Evolutionary conservation across 2,888 invertebrate genomes (phyloP), one percentile per base, ranked within the genome.

Genomic region (Drosophila macrospina): DNA sequence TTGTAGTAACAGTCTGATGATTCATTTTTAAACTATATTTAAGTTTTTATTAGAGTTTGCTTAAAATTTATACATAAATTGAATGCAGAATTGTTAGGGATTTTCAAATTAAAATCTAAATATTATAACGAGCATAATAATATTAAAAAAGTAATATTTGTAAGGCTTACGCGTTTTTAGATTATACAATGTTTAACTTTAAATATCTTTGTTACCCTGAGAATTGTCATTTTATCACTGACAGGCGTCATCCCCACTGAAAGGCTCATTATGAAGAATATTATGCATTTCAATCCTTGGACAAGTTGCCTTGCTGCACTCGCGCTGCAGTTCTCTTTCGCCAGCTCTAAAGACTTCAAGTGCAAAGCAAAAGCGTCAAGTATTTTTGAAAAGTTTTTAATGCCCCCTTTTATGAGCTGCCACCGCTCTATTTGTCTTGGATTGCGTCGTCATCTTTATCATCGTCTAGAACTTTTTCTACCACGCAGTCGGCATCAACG

Each of bases 291-390:
- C 26, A 16, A 37, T 47, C 47, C 16, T 16, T 1, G 47, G 16
- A 1, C 47, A 47, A 47, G 6, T 47, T 47, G 30, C 47, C 32
- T 20, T 32, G 16, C 47, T 32, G 16, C 47, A 32, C 47, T 32
- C 26, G 32, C 16, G 32, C 47, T 11, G n/a, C 44, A 54, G 52
- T 54, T 52, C 42, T 67, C 42, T 67, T 39, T 48, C 34, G 24
- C 7, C 32, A 5, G 54, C 57, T 16, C 13, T 28, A 34, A 30
- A 59, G 39, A 59, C 50, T 55, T 68, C 47, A 69, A 72, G 61
- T 61, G 71, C 61, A 63, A 55, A 50, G 57, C 64, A 73, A 64
- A 75, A n/a, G n/a, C 32, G 59, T 20, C 16, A 52, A 75, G 55
- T 48, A 44, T 41, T 75, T 69, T 56, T 41, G 5, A 51, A 74